Evolutionary conservation across 2,797 vertebrate species (phyloP).

Genomic region (Phalanger gymnotis): DNA sequence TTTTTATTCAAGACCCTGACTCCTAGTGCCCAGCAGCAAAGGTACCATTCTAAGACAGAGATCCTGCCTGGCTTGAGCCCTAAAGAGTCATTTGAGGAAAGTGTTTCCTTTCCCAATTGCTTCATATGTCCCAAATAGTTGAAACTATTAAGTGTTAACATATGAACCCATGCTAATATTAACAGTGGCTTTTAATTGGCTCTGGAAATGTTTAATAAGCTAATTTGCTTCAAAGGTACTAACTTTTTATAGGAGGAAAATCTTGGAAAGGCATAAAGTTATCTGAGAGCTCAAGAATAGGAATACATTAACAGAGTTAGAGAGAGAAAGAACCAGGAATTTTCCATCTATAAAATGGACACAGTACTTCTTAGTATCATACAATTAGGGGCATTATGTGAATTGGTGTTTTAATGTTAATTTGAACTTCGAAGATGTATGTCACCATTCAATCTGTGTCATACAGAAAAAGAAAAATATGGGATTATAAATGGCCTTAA

Average conservation of each 20-base stretch:
- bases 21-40: not conserved
- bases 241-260: not conserved
- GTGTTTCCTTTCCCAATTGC: not conserved
- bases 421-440: not conserved
- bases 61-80: slow-evolving; percentile 32
- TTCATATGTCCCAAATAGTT: not conserved
- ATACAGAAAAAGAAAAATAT: not conserved
- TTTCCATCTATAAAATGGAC: not conserved
- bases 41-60: not conserved
- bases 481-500: slow-evolving; percentile 31
- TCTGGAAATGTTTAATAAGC: slow-evolving; percentile 16
- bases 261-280: not conserved
- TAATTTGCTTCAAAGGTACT: slow-evolving; percentile 43
- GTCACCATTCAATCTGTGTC: not conserved
- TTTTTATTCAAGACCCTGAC: not conserved
- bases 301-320: not conserved
- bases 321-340: not conserved
- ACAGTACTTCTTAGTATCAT: not conserved
- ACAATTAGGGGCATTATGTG: not conserved
- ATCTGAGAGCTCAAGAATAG: not conserved
- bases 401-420: not conserved
- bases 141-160: not conserved
- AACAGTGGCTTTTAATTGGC: not conserved
- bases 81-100: slow-evolving; percentile 5
- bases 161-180: not conserved